Evolutionary conservation across 2,113 vertebrate species (phyloP).

Genomic region (Pluvialis apricaria): DNA sequence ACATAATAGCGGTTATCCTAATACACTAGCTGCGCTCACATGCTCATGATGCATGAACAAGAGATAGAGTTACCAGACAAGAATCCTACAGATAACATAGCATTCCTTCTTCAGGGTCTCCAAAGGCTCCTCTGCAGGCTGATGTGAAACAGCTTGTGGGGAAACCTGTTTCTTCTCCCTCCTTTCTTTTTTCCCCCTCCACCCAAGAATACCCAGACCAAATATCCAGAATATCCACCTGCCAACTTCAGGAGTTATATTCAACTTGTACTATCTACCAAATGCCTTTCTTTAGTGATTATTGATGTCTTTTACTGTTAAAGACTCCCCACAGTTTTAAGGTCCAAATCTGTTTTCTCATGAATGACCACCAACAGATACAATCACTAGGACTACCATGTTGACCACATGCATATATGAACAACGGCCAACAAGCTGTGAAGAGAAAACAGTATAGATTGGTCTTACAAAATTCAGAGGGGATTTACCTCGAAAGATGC

Average conservation of each 20-base stretch:
- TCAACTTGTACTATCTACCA: not conserved
- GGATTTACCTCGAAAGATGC: not conserved
- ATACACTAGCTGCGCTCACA: not conserved
- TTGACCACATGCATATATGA: not conserved
- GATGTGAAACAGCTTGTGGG: not conserved
- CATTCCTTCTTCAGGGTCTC: not conserved
- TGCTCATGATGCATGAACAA: fast-evolving
- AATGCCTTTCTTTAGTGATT: not conserved
- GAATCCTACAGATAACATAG: not conserved
- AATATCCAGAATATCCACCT: not conserved
- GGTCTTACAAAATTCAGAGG: not conserved
- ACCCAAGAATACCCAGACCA: not conserved
- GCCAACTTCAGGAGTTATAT: not conserved
- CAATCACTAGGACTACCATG: not conserved
- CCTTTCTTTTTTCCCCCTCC: not conserved
- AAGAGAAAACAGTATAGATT: not conserved
- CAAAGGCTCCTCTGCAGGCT: not conserved
- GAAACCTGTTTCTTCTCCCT: not conserved
- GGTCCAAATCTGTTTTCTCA: not conserved
- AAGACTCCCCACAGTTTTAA: not conserved
- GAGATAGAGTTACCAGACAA: not conserved
- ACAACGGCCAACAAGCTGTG: not conserved
- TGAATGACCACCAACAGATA: not conserved
- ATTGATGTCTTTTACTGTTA: not conserved
- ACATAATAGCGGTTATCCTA: not conserved